phyloP scores from a whole-genome alignment of 2,797 vertebrate genomes.

The Pelochelys cantorii region DNA sequence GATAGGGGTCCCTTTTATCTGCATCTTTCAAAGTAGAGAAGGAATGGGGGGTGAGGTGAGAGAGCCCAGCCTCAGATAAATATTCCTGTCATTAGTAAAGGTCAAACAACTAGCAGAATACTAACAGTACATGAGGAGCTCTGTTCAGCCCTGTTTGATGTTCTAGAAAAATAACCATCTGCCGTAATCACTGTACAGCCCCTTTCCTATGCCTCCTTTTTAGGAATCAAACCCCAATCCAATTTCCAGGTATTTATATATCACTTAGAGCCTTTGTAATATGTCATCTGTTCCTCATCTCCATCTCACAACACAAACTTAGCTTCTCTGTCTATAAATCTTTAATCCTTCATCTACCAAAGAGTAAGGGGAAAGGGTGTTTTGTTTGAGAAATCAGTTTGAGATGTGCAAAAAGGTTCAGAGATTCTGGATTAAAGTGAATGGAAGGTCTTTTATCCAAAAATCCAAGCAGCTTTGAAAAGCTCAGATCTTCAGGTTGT shows the following conservation, averaged over 20 bases:
- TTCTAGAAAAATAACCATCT: not conserved
- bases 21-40: not conserved
- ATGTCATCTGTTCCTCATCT: not conserved
- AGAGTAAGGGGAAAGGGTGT: accelerated
- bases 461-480: not conserved
- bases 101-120: not conserved
- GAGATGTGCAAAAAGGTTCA: not conserved
- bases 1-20: not conserved
- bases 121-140: not conserved
- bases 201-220: not conserved
- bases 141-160: not conserved
- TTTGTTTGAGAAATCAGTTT: not conserved
- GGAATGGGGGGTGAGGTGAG: not conserved
- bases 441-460: not conserved
- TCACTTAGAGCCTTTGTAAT: not conserved
- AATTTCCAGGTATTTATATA: not conserved
- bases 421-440: not conserved
- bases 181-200: not conserved
- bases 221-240: not conserved
- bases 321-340: not conserved
- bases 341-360: not conserved
- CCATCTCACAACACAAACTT: not conserved
- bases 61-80: not conserved
- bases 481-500: not conserved
- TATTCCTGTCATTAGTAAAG: not conserved